phyloP scores from a whole-genome alignment of 2,888 invertebrate species.

The Catocala fraxini region DNA sequence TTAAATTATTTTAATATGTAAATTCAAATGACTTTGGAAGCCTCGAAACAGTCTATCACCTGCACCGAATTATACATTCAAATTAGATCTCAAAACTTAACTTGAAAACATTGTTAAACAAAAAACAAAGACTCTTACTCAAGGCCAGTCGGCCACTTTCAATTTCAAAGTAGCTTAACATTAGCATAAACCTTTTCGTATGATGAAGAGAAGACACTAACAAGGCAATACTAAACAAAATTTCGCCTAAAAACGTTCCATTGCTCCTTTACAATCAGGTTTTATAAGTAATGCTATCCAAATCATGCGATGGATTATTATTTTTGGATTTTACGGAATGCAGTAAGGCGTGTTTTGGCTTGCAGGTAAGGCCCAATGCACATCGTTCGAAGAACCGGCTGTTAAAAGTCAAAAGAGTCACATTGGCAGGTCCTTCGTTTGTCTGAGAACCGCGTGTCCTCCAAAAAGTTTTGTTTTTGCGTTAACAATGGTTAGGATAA shows the following conservation, averaged over 20 bases:
- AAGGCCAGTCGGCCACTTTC: constrained; percentile 67
- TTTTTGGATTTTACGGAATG: constrained; percentile 2
- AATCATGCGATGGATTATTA: constrained; percentile 26
- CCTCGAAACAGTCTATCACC: neutral
- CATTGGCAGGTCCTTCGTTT: constrained; percentile 70
- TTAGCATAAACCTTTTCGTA: constrained; percentile 47
- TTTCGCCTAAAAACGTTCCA: constrained; percentile 23
- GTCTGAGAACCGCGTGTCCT: constrained; percentile 54
- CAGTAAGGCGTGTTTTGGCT: constrained; percentile 7
- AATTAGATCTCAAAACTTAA: constrained; percentile 17
- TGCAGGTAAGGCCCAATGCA: constrained; percentile 32
- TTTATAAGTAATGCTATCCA: neutral
- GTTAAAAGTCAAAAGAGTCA: constrained; percentile 78
- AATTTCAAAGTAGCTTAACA: constrained; percentile 51
- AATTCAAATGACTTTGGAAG: neutral
- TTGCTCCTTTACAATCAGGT: constrained; percentile 9
- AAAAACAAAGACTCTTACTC: constrained; percentile 58
- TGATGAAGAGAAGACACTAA: constrained; percentile 26
- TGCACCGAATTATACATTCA: constrained; percentile 23
- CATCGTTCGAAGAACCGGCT: constrained; percentile 60
- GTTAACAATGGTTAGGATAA: constrained; percentile 40
- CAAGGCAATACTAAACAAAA: constrained; percentile 16
- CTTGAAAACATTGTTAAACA: constrained; percentile 30
- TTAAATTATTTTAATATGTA: too few relatives aligned
- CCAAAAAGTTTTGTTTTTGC: constrained; percentile 42